Evolutionary conservation across 2,888 invertebrate genomes (phyloP).

Genomic region (Blera fallax): DNA sequence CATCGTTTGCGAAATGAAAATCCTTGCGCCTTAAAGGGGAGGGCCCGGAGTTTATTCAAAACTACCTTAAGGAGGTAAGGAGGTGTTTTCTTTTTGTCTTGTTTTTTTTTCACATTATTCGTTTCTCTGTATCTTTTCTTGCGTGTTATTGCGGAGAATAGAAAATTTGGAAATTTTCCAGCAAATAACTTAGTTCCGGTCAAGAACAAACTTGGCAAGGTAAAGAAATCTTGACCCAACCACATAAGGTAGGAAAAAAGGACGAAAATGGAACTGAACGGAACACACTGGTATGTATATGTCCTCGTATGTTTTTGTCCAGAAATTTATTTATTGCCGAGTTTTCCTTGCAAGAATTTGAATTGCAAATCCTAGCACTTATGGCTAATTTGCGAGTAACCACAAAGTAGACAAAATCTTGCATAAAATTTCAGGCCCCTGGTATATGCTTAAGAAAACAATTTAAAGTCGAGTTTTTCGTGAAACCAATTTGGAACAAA

Average conservation of each 20-base stretch:
- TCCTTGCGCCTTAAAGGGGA: neutral
- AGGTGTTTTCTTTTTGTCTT: too few species aligned
- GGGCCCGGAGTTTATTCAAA: neutral
- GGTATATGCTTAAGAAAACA: too few species aligned
- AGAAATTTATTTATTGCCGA: constrained; percentile 4
- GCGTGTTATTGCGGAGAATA: neutral
- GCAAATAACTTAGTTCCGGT: constrained; percentile 61
- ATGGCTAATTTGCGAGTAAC: constrained; percentile 31
- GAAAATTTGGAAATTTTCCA: constrained; percentile 46
- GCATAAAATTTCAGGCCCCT: neutral
- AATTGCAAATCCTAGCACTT: constrained; percentile 42
- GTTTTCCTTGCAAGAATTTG: constrained; percentile 22
- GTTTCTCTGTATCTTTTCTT: neutral
- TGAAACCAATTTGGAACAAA: too few species aligned
- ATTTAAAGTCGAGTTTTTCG: too few species aligned
- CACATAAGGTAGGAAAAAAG: constrained; percentile 23
- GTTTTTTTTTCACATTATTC: neutral
- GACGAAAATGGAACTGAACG: neutral
- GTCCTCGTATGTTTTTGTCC: constrained; percentile 36
- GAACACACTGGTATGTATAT: constrained; percentile 47
- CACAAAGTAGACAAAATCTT: neutral
- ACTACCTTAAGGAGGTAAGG: too few species aligned
- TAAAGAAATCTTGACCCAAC: constrained; percentile 41
- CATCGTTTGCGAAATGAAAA: neutral
- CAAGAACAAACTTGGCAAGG: constrained; percentile 65